Evolutionary conservation across 1,140 invertebrate species (phyloP).

Genomic region (Oedothorax gibbosus): DNA sequence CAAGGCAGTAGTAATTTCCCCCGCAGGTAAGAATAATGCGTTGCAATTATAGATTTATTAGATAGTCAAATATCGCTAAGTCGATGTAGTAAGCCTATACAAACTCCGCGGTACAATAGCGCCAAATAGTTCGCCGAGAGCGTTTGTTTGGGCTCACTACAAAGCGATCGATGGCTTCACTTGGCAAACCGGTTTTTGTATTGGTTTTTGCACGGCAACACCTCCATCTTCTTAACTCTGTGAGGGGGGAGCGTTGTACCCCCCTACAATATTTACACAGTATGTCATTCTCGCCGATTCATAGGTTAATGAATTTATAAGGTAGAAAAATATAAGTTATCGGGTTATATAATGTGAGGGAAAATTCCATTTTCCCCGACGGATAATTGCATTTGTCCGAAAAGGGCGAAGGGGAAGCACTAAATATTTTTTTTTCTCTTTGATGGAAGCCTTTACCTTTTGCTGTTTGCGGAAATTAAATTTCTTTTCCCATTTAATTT

Average conservation of each 20-base stretch:
- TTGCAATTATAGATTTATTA: too few relatives aligned
- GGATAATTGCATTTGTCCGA: conserved; percentile 47
- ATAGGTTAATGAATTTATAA: conserved; percentile 46
- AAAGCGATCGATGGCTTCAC: too few relatives aligned
- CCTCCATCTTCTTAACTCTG: too few relatives aligned
- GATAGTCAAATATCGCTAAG: too few relatives aligned
- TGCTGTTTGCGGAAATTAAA: conserved; percentile 45
- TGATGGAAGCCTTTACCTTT: conserved; percentile 5
- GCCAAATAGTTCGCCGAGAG: too few relatives aligned
- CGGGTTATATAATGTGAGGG: conserved; percentile 46
- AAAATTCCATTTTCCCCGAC: conserved; percentile 45
- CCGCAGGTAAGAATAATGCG: too few relatives aligned
- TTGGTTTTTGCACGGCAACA: too few relatives aligned
- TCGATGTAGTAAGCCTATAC: too few relatives aligned
- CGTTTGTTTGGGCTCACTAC: too few relatives aligned
- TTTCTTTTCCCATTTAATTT: conserved; percentile 59
- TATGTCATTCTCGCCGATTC: conserved; percentile 41
- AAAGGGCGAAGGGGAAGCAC: conserved; percentile 1
- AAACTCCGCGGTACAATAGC: too few relatives aligned
- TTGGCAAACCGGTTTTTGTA: too few relatives aligned
- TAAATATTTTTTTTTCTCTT: conserved; percentile 34
- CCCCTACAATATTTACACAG: conserved; percentile 37
- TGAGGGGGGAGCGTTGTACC: background rate
- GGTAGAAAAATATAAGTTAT: conserved; percentile 47
- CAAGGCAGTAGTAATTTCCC: too few relatives aligned